Base-by-base conservation (phyloP, 2,113 vertebrate species). In the Heterocephalus glaber region DNA sequence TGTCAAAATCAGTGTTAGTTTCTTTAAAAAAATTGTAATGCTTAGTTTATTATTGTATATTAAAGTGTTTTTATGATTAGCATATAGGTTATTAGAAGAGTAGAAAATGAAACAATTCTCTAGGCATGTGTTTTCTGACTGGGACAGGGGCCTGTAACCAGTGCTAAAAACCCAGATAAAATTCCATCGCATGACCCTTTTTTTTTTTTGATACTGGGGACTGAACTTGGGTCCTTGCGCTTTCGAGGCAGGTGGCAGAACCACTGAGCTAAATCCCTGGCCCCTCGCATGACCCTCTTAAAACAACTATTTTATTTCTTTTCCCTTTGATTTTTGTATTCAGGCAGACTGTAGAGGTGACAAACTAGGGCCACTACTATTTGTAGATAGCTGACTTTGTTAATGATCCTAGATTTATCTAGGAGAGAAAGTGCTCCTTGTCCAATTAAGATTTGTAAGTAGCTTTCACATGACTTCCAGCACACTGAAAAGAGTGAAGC, bases 21-120 rank as follows among this genome's bases (percentile, higher is more conserved):
- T 54, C 20, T 81, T 68, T 52, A 0, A 5, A 17, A 68, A 70
- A 17, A 11, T 93, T n/a, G 3, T 93, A 79, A 91, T 81, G 35
- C 14, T 86, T 93, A 92, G 96, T 93, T 92, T 92, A 92, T 94
- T 92, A 20, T 90, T 94, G 86, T 49, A 44, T 89, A 2, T 93
- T 89, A 92, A 86, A 8, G 8, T 90, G 38, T 91, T 65, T 84
- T 28, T 35, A 11, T 83, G 54, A 72, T 88, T 86, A 87, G 24
- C 58, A 28, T 85, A 30, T 38, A 81, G 38, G 89, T 88, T 85
- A 84, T 77, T 81, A 54, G 4, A 56, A 89, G 20, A 95, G 41
- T 54, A 82, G 6, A 5, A 83, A 77, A 54, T 92, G n/a, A 61
- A 84, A 90, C 33, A 33, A 54, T 66, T 80, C 38, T 52, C 11